Conservation (phyloP, 1,140 invertebrate species). For the Aphelenchoides besseyi region DNA sequence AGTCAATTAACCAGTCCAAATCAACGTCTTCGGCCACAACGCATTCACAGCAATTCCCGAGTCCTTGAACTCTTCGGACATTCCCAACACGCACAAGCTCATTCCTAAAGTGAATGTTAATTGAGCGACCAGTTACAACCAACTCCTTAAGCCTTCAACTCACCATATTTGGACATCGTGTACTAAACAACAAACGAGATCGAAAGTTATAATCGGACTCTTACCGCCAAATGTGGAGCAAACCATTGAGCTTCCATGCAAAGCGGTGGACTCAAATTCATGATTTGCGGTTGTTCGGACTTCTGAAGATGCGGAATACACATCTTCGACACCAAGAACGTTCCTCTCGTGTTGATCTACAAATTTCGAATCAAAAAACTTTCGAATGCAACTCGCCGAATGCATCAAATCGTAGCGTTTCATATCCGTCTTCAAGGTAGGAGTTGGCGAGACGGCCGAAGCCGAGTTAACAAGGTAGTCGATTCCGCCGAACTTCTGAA, state of each 20-base stretch:
- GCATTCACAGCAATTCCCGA: slow-evolving; percentile 88
- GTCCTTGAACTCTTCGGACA: slow-evolving; percentile 82
- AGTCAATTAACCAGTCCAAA: slow-evolving; percentile 24
- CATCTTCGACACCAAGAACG: slow-evolving; percentile 82
- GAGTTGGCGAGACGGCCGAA: slow-evolving; percentile 89
- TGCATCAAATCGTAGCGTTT: slow-evolving; percentile 92
- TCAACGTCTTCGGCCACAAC: slow-evolving; percentile 70
- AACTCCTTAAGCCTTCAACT: too few relatives aligned
- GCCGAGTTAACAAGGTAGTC: slow-evolving; percentile 73
- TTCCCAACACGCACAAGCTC: slow-evolving; percentile 92
- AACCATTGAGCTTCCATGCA: slow-evolving; percentile 87
- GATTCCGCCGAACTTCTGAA: slow-evolving; percentile 89
- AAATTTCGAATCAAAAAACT: slow-evolving; percentile 2
- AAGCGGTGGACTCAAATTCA: slow-evolving; percentile 89
- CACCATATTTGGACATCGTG: slow-evolving; percentile 97
- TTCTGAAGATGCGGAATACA: slow-evolving; percentile 84
- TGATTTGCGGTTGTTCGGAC: slow-evolving; percentile 84
- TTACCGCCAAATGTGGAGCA: slow-evolving; percentile 79
- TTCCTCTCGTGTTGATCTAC: slow-evolving; percentile 82
- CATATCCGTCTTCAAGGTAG: slow-evolving; percentile 82
- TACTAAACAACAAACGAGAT: slow-evolving; percentile 67
- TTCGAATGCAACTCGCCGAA: slow-evolving; percentile 66
- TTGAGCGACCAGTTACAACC: too few relatives aligned
- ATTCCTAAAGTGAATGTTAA: too few relatives aligned
- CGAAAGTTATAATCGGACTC: slow-evolving; percentile 69